Evolutionary conservation across 2,888 invertebrate genomes (phyloP).

Genomic region (Hypolimnas misippus): DNA sequence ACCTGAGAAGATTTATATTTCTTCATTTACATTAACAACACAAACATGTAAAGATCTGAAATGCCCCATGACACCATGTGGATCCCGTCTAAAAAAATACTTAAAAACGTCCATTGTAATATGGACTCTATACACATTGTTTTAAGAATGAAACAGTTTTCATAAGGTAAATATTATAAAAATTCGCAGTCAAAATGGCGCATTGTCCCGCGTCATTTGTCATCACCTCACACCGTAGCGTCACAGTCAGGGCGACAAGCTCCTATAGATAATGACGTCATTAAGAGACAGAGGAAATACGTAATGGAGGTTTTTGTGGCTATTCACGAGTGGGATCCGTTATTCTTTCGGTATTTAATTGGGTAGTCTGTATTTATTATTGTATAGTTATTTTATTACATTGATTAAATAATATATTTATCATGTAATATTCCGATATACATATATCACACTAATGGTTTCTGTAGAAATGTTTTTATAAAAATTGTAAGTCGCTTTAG

Average conservation of each 20-base stretch:
- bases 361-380: background rate
- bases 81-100: slow-evolving; percentile 1
- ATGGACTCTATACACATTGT: background rate
- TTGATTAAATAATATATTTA: no score
- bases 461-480: no score
- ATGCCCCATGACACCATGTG: slow-evolving; percentile 11
- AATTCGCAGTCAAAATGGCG: slow-evolving; percentile 41
- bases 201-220: slow-evolving; percentile 57
- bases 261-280: slow-evolving; percentile 76
- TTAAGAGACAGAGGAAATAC: slow-evolving; percentile 63
- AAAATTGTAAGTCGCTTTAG: no score
- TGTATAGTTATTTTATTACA: background rate
- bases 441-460: no score
- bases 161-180: slow-evolving; percentile 39
- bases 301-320: slow-evolving; percentile 70
- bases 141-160: slow-evolving; percentile 2
- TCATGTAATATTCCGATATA: no score
- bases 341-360: slow-evolving; percentile 22
- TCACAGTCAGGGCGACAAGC: slow-evolving; percentile 57
- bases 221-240: slow-evolving; percentile 55
- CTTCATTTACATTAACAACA: background rate
- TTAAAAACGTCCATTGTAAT: background rate
- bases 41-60: slow-evolving; percentile 4
- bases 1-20: background rate
- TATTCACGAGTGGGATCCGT: slow-evolving; percentile 45